phyloP scores from a whole-genome alignment of 1,140 invertebrate species.

The Euura saliciscinereae region DNA sequence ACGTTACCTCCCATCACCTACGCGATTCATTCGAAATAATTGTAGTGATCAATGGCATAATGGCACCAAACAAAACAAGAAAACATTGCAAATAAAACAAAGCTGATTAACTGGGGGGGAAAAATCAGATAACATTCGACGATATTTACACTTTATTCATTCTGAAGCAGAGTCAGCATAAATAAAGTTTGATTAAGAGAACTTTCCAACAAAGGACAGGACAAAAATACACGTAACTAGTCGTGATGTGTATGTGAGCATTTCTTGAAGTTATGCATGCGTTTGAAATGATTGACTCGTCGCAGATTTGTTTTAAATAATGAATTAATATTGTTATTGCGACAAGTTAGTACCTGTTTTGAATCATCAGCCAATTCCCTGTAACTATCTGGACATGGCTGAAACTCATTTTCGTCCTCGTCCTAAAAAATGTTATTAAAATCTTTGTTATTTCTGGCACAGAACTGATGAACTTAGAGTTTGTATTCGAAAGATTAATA shows the following conservation, averaged over 20 bases:
- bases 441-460: conserved; percentile 27
- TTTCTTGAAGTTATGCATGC: background rate
- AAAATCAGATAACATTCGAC: conserved; percentile 9
- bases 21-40: conserved; percentile 22
- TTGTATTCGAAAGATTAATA: no score
- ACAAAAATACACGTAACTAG: background rate
- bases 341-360: conserved; percentile 55
- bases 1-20: conserved; percentile 54
- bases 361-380: conserved; percentile 56
- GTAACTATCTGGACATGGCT: conserved; percentile 58
- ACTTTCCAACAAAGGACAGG: background rate
- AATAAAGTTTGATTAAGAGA: background rate
- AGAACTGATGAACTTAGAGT: no score
- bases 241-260: background rate
- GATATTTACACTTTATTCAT: conserved; percentile 13
- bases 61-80: conserved; percentile 26
- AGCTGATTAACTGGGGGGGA: conserved; percentile 6
- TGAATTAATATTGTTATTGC: conserved; percentile 11
- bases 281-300: background rate
- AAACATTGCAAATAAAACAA: conserved; percentile 24
- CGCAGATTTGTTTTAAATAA: background rate
- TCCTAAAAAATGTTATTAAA: conserved; percentile 33
- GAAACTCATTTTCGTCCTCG: conserved; percentile 53
- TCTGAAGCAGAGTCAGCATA: background rate
- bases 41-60: conserved; percentile 21